Evolutionary conservation across 2,888 invertebrate genomes (phyloP).

Genomic region (Ceramica pisi): DNA sequence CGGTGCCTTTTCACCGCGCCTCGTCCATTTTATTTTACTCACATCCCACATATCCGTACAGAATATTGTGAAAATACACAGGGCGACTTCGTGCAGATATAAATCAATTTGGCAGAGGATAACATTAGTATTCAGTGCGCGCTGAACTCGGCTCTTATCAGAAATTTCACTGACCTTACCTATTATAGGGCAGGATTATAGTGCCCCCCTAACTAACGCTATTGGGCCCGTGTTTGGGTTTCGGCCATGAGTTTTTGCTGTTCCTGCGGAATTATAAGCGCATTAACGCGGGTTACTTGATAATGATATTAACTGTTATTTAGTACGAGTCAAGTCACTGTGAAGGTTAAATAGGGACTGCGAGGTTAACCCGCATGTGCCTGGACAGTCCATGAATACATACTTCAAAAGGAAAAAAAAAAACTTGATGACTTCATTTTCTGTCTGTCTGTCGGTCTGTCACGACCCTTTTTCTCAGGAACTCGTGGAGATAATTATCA

Average conservation of each 20-base stretch:
- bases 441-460: too few relatives aligned
- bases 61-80: slow-evolving; percentile 65
- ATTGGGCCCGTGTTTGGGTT: slow-evolving; percentile 32
- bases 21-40: slow-evolving; percentile 45
- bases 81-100: slow-evolving; percentile 64
- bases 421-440: too few relatives aligned
- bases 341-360: slow-evolving; percentile 12
- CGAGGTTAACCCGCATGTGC: neutral
- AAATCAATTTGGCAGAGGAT: slow-evolving; percentile 72
- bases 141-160: slow-evolving; percentile 56
- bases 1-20: slow-evolving; percentile 14
- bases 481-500: too few relatives aligned
- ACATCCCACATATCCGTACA: slow-evolving; percentile 46
- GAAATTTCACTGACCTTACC: slow-evolving; percentile 68
- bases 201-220: slow-evolving; percentile 51
- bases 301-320: slow-evolving; percentile 37
- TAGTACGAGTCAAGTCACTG: slow-evolving; percentile 2
- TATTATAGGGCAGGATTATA: slow-evolving; percentile 60
- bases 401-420: too few relatives aligned
- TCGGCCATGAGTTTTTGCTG: slow-evolving; percentile 31
- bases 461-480: too few relatives aligned
- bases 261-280: slow-evolving; percentile 28
- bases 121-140: slow-evolving; percentile 72
- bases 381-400: neutral
- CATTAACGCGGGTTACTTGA: slow-evolving; percentile 29